A percentile compares a stretch with the other conserved stretches of the same genome.
phyloP scores from a whole-genome alignment of 2,797 vertebrate species.

The Chromis chromis region DNA sequence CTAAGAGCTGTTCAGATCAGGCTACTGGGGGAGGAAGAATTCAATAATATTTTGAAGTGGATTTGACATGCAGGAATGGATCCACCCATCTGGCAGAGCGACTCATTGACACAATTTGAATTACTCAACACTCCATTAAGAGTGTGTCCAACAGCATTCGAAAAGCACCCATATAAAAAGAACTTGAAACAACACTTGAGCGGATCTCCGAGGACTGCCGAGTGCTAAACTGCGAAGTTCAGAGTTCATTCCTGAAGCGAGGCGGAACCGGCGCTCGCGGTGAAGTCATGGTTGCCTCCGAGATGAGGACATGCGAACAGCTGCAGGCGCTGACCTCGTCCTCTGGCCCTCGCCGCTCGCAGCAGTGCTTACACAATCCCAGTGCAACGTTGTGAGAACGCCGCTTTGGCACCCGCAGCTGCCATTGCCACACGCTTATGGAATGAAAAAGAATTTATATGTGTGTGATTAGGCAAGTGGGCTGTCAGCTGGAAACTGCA shows the following conservation, averaged over 20 bases:
- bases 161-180: not conserved
- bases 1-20: not conserved
- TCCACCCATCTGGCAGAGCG: conserved; percentile 39
- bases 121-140: not conserved
- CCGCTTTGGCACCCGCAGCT: conserved; percentile 49
- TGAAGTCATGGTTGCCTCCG: conserved; percentile 68
- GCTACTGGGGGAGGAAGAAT: conserved; percentile 40
- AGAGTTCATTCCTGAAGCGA: conserved; percentile 45
- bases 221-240: conserved; percentile 41
- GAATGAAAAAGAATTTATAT: conserved; percentile 22
- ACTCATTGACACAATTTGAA: conserved; percentile 25
- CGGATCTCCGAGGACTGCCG: conserved; percentile 7
- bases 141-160: not conserved
- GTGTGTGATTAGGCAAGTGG: conserved; percentile 25
- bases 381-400: conserved; percentile 32
- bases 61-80: conserved; percentile 30
- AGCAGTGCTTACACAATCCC: conserved; percentile 60
- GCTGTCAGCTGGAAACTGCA: conserved; percentile 12
- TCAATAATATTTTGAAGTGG: conserved; percentile 40
- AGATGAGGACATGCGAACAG: conserved; percentile 71
- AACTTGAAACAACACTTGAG: not conserved
- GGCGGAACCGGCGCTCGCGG: conserved; percentile 44
- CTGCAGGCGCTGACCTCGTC: conserved; percentile 71
- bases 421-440: conserved; percentile 49
- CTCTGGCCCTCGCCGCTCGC: conserved; percentile 42